Conservation (phyloP, 2,113 vertebrate genomes). For the Pungitius pungitius region DNA sequence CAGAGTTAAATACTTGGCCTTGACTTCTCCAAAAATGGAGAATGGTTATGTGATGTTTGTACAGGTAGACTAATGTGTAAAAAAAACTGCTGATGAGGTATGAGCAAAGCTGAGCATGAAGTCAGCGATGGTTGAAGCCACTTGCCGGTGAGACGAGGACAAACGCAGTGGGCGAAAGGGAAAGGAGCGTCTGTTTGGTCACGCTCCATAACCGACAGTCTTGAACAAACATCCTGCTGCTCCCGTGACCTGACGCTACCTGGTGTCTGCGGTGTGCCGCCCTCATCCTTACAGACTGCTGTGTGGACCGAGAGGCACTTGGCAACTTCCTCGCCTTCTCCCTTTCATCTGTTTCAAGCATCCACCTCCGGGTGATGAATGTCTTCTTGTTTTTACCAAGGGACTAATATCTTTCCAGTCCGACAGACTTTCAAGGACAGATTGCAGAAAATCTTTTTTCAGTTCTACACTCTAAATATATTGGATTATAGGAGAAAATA, state of each 20-base stretch:
- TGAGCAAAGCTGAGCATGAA: neutral
- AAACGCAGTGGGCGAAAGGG: neutral
- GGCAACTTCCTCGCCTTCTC: neutral
- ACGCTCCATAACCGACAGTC: conserved; percentile 47
- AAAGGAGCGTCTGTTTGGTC: conserved; percentile 53
- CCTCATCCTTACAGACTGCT: conserved; percentile 5
- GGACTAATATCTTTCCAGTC: neutral
- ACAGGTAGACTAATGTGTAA: too few relatives aligned
- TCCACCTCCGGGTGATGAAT: neutral
- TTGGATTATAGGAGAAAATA: too few relatives aligned
- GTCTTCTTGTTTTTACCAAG: neutral
- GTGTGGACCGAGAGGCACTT: neutral
- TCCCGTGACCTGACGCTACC: conserved; percentile 55
- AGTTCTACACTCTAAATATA: neutral
- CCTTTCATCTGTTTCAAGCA: neutral
- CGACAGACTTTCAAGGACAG: too few relatives aligned
- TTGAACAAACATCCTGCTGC: conserved; percentile 58
- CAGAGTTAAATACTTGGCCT: too few relatives aligned
- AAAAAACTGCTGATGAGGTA: too few relatives aligned
- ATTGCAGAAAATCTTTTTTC: too few relatives aligned
- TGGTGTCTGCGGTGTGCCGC: neutral
- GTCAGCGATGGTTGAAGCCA: neutral
- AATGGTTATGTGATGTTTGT: too few relatives aligned
- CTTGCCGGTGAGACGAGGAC: neutral
- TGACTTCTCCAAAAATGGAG: too few relatives aligned